Percentiles rank a stretch among this genome's conserved stretches.
Conservation (phyloP, 2,113 vertebrate species). For the Corapipo altera region DNA sequence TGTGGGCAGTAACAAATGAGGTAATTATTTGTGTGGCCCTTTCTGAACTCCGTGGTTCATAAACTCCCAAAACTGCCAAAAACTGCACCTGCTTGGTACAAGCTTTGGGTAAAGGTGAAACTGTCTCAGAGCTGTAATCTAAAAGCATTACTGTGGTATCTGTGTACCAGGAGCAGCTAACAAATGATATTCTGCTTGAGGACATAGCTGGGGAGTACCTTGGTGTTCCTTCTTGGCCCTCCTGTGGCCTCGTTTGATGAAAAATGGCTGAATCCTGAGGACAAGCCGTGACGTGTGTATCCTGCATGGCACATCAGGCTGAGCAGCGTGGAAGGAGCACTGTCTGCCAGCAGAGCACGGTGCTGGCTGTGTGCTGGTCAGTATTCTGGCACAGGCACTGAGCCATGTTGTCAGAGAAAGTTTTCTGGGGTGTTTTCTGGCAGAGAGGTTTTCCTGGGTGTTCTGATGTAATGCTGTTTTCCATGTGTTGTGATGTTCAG, state of each 20-base stretch:
- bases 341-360: accelerated
- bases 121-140: not conserved
- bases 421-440: not conserved
- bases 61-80: not conserved
- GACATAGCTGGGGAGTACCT: not conserved
- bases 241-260: not conserved
- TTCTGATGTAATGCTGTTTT: not conserved
- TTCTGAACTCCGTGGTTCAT: not conserved
- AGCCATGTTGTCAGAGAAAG: accelerated
- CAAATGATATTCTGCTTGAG: not conserved
- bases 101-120: not conserved
- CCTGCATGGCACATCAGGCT: accelerated
- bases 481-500: accelerated
- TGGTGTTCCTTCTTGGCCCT: not conserved
- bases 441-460: not conserved
- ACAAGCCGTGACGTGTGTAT: accelerated
- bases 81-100: not conserved
- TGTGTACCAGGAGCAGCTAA: not conserved
- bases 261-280: not conserved
- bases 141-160: not conserved
- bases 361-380: not conserved
- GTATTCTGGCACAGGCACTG: not conserved
- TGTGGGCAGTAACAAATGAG: not conserved
- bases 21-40: not conserved
- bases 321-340: accelerated